phyloP scores from a whole-genome alignment of 2,888 invertebrate genomes.

The Chloroclystis v-ata region DNA sequence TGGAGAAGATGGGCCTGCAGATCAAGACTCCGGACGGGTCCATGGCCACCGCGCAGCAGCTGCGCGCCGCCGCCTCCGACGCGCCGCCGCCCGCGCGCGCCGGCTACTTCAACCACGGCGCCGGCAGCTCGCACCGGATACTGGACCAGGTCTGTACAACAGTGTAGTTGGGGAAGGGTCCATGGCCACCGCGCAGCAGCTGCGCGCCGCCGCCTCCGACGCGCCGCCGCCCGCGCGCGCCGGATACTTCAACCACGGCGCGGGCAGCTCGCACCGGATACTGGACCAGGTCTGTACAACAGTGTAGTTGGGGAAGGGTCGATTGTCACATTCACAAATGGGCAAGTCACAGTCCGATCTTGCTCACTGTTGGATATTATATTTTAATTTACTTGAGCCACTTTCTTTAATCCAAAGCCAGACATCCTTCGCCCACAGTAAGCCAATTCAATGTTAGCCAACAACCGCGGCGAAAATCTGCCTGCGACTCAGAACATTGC shows the following conservation, averaged over 20 bases:
- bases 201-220: conserved; percentile 70
- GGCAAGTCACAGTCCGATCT: too few relatives aligned
- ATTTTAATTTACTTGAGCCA: too few relatives aligned
- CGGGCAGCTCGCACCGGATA: conserved; percentile 87
- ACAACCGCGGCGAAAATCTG: too few relatives aligned
- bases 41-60: conserved; percentile 76
- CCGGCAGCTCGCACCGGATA: conserved; percentile 87
- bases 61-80: conserved; percentile 70
- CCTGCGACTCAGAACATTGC: too few relatives aligned
- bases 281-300: conserved; percentile 78
- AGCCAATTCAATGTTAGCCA: too few relatives aligned
- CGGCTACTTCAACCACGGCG: conserved; percentile 85
- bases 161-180: too few relatives aligned
- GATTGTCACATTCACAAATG: too few relatives aligned
- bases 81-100: conserved; percentile 31
- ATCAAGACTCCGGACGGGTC: conserved; percentile 75
- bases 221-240: conserved; percentile 31
- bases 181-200: conserved; percentile 76
- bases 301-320: too few relatives aligned
- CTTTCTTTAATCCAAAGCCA: too few relatives aligned
- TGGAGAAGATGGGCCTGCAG: conserved; percentile 76
- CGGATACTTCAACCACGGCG: conserved; percentile 85
- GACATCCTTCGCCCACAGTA: too few relatives aligned
- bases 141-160: conserved; percentile 78
- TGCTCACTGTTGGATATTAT: too few relatives aligned